These are phyloP conservation scores for Saturnia japonica DNA, from an alignment of 2,888 invertebrate genomes.

Conservation along the genomic window DNA sequence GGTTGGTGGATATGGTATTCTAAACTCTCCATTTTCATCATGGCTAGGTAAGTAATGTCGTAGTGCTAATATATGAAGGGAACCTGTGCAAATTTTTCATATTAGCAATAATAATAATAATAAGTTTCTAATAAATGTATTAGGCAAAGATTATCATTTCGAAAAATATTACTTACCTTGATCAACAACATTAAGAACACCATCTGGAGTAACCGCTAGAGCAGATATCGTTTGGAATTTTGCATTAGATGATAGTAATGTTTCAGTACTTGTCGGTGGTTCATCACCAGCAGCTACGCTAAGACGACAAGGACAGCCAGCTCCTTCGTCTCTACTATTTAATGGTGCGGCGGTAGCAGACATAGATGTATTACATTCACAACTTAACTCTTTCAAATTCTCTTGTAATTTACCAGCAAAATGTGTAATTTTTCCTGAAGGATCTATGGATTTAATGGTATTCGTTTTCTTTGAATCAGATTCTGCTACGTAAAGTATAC, in stretches of 20 bases:
- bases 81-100: constrained; percentile 74
- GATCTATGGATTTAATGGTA: constrained; percentile 92
- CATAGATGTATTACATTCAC: constrained; percentile 82
- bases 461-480: constrained; percentile 93
- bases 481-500: constrained; percentile 96
- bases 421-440: constrained; percentile 93
- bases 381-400: constrained; percentile 78
- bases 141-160: neutral
- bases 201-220: constrained; percentile 96
- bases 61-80: constrained; percentile 90
- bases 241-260: constrained; percentile 93
- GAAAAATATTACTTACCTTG: constrained; percentile 83
- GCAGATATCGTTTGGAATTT: constrained; percentile 94
- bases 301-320: constrained; percentile 74
- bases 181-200: constrained; percentile 97
- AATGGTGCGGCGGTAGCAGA: constrained; percentile 78
- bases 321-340: constrained; percentile 66
- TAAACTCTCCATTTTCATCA: constrained; percentile 94
- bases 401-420: constrained; percentile 94
- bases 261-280: constrained; percentile 90
- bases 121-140: neutral
- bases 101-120: neutral
- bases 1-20: constrained; percentile 95
- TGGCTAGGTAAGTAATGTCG: constrained; percentile 94
- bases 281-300: constrained; percentile 83